Evolutionary conservation across 1,140 invertebrate genomes (phyloP), one percentile per base, ranked within the genome.

Genomic region (Mesaphorura yosii): DNA sequence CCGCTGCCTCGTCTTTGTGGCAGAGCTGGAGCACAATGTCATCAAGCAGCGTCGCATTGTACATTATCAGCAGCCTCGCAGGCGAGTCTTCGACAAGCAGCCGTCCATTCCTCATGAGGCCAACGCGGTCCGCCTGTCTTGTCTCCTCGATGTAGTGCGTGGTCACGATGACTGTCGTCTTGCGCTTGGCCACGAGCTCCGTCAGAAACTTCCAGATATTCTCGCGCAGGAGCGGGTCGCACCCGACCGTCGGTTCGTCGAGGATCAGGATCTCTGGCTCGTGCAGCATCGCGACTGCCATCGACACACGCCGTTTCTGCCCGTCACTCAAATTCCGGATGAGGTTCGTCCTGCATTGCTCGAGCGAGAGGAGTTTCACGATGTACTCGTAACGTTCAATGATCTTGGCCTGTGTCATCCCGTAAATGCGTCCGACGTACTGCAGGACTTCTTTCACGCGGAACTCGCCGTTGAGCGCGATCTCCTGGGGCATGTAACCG

Each of bases 221-320:
- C 48, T 55, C 47, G 12, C 58, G 38, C 3, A 59, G 27, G 2
- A 59, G 27, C 34, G 53, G 44, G 50, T 59, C 53, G 0, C 53
- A 47, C 3, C 53, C 53, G 7, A 56, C 58, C 0, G 57, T 59
- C 17, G 54, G 54, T 28, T 56, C 54, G 17, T 56, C 54, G 14
- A 95, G 75, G 65, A 96, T 92, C 14, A 96, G 70, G 14, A 95
- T 75, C 68, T 91, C 84, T 0, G 90, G 90, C 70, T 89, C 86
- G 64, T 94, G 88, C 75, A 95, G 83, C 6, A 95, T 71, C 2
- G 90, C 89, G 20, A 88, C 83, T 1, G 88, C 88, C 65, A 96
- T 89, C 4, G 87, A 91, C 1, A 93, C 87, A 56, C 90, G 77
- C 28, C 90, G 76, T 65, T 91, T 86, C 70, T 94, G 88, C 22